Evolutionary conservation across 2,797 vertebrate genomes (phyloP).

Genomic region (Heliangelus exortis): DNA sequence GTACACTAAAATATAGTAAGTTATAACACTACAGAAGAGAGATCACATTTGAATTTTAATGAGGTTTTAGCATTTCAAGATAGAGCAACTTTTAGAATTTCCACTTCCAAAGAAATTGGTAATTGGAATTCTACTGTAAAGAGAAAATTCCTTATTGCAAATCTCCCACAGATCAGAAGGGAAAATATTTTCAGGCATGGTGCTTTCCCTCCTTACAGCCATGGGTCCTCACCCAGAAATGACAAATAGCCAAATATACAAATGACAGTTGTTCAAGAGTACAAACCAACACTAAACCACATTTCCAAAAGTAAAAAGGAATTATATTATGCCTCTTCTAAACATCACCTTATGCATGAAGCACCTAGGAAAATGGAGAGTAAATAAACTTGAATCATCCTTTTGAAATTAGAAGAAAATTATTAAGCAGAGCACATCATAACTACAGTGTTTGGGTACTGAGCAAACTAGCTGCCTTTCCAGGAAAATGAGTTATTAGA

Average conservation of each 20-base stretch:
- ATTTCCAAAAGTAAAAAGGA: conserved; percentile 51
- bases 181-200: conserved; percentile 22
- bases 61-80: background rate
- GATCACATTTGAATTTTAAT: background rate
- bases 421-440: background rate
- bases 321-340: conserved; percentile 23
- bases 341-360: conserved; percentile 13
- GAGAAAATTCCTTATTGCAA: background rate
- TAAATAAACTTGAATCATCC: conserved; percentile 29
- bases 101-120: background rate
- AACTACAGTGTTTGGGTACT: background rate
- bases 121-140: background rate
- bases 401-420: conserved; percentile 27
- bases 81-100: background rate
- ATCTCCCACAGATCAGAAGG: background rate
- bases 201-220: background rate
- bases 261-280: conserved; percentile 38
- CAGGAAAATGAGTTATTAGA: background rate
- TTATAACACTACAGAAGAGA: background rate
- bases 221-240: conserved; percentile 24
- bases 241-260: conserved; percentile 26
- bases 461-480: background rate
- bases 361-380: conserved; percentile 12
- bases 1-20: background rate
- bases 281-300: conserved; percentile 6